These are phyloP conservation scores for Numenius phaeopus DNA, from an alignment of 2,797 vertebrate species.

Conservation along the genomic window DNA sequence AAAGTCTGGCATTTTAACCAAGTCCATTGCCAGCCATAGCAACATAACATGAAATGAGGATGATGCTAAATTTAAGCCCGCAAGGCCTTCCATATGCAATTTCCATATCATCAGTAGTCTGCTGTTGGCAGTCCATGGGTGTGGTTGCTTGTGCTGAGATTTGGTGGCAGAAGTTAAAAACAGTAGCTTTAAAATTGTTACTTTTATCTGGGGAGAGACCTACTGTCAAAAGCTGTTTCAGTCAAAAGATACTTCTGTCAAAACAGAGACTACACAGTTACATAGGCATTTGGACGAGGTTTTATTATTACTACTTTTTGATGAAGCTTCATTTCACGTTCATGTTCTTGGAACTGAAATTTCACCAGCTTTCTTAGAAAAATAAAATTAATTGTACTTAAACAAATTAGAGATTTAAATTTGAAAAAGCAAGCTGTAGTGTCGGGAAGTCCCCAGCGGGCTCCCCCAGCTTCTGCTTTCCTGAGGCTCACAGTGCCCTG, in stretches of 20 bases:
- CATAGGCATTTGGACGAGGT: neutral
- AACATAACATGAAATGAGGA: neutral
- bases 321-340: neutral
- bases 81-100: neutral
- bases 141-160: neutral
- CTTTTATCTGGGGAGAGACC: neutral
- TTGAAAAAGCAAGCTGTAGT: neutral
- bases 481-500: neutral
- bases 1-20: neutral
- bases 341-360: neutral
- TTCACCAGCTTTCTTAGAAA: neutral
- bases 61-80: neutral
- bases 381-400: neutral
- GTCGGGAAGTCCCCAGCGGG: neutral
- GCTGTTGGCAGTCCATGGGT: neutral
- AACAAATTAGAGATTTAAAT: neutral
- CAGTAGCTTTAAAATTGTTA: neutral
- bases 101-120: neutral
- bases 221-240: conserved; percentile 32
- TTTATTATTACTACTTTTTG: conserved; percentile 6
- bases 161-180: neutral
- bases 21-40: neutral
- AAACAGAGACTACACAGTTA: neutral
- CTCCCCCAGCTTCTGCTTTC: neutral
- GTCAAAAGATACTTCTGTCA: conserved; percentile 32